Conservation (phyloP, 1,140 invertebrate species). For the Caerostris extrusa region DNA sequence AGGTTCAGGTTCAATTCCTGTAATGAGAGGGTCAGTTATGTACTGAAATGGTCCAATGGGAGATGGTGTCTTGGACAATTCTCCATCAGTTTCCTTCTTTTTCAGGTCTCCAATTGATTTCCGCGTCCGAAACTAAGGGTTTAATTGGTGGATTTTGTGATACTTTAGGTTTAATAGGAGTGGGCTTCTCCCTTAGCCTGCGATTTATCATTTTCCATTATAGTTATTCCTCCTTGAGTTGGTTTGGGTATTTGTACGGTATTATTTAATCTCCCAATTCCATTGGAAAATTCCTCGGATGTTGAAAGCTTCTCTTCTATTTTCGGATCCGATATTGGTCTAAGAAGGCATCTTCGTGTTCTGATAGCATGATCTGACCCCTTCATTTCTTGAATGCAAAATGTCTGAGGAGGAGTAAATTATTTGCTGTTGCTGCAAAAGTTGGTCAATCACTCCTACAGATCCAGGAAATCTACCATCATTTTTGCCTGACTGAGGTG, state of each 20-base stretch:
- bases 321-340: conserved; percentile 66
- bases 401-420: neutral
- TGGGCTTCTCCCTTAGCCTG: neutral
- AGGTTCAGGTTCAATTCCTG: conserved; percentile 1
- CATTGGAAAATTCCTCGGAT: neutral
- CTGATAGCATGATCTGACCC: conserved; percentile 1
- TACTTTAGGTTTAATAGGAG: neutral
- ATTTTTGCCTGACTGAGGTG: conserved; percentile 67
- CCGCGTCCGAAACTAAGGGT: neutral
- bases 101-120: neutral
- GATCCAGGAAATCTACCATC: conserved; percentile 66
- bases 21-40: conserved; percentile 67
- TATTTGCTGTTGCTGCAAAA: conserved; percentile 61
- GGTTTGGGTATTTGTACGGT: neutral
- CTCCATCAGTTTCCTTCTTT: conserved; percentile 43
- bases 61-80: conserved; percentile 54
- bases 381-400: neutral
- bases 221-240: neutral
- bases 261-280: neutral
- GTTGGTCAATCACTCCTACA: conserved; percentile 48
- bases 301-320: conserved; percentile 35
- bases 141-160: neutral
- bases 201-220: neutral
- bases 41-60: conserved; percentile 65
- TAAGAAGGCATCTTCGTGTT: conserved; percentile 34